Percentiles rank a stretch among this genome's conserved stretches.
phyloP scores from a whole-genome alignment of 2,888 invertebrate genomes.

The Iselma pallidipennis region DNA sequence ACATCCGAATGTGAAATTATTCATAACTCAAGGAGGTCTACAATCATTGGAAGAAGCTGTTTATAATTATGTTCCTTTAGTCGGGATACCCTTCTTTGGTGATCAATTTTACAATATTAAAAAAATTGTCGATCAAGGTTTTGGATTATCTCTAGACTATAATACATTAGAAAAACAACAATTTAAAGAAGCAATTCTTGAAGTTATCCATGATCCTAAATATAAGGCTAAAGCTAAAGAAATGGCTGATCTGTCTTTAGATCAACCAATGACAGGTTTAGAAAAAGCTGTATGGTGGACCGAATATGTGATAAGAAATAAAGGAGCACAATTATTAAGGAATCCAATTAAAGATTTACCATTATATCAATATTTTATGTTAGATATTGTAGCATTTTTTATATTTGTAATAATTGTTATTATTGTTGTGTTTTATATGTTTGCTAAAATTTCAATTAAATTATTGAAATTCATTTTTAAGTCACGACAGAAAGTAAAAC shows the following conservation, averaged over 20 bases:
- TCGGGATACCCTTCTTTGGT: conserved; percentile 39
- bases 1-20: conserved; percentile 43
- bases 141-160: conserved; percentile 31
- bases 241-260: conserved; percentile 20
- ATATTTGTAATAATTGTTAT: not conserved
- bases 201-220: conserved; percentile 40
- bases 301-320: conserved; percentile 36
- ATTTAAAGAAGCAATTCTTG: conserved; percentile 37
- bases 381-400: conserved; percentile 33
- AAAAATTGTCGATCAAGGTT: conserved; percentile 32
- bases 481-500: not conserved
- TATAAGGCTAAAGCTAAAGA: conserved; percentile 14
- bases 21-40: conserved; percentile 43
- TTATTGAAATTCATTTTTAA: not conserved
- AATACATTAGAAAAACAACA: conserved; percentile 25
- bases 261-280: conserved; percentile 31
- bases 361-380: conserved; percentile 36
- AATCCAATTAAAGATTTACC: conserved; percentile 33
- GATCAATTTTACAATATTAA: conserved; percentile 38
- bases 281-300: conserved; percentile 40
- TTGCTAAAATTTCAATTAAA: not conserved
- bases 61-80: conserved; percentile 34
- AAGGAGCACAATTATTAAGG: conserved; percentile 32
- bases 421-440: not conserved
- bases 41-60: conserved; percentile 37